Evolutionary conservation across 2,888 invertebrate genomes (phyloP).

Genomic region (Synergus umbraculus): DNA sequence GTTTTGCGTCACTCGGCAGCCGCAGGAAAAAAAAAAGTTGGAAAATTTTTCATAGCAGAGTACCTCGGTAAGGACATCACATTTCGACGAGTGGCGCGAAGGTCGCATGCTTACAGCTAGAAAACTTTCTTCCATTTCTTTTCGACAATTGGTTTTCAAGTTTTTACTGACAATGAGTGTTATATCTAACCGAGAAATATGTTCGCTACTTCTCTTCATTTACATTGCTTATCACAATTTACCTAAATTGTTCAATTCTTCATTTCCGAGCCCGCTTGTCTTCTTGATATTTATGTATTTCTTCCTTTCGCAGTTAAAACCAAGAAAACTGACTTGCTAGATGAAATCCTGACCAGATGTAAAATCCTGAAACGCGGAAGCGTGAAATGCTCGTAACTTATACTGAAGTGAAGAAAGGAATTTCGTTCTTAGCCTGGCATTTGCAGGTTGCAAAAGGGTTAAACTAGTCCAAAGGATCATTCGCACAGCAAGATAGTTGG

Average conservation of each 20-base stretch:
- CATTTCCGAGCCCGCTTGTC: too few relatives aligned
- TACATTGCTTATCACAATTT: too few relatives aligned
- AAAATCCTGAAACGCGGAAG: too few relatives aligned
- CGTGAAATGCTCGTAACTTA: neutral
- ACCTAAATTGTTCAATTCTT: too few relatives aligned
- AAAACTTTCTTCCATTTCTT: neutral
- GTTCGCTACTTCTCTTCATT: neutral
- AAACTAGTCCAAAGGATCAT: slow-evolving; percentile 1
- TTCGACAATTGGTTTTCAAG: neutral
- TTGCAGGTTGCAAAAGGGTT: slow-evolving; percentile 7
- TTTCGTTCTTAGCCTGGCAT: neutral
- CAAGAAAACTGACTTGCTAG: too few relatives aligned
- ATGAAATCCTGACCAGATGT: too few relatives aligned
- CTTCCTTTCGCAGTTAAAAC: too few relatives aligned
- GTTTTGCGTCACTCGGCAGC: slow-evolving; percentile 15
- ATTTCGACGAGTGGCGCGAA: neutral
- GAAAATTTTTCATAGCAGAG: slow-evolving; percentile 24
- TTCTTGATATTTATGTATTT: too few relatives aligned
- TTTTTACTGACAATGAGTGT: neutral
- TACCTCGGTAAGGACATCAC: slow-evolving; percentile 17
- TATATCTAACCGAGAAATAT: neutral
- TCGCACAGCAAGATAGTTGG: slow-evolving; percentile 11
- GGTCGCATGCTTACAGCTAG: neutral
- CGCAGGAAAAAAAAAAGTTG: slow-evolving; percentile 14
- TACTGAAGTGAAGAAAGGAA: neutral